Evolutionary conservation across 2,797 vertebrate genomes (phyloP).

Genomic region (Glyptemys insculpta): DNA sequence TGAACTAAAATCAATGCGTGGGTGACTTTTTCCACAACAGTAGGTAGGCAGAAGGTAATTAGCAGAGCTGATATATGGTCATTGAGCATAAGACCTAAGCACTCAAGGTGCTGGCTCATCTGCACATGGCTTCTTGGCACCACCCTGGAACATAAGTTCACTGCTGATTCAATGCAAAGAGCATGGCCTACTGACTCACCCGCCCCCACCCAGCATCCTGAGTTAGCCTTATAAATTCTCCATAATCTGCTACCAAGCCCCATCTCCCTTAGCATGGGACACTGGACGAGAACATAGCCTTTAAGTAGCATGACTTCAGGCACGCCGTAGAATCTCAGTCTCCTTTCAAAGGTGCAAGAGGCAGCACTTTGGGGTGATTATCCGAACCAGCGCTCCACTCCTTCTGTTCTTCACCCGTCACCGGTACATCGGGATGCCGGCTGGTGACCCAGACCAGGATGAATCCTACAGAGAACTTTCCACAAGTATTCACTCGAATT

Average conservation of each 20-base stretch:
- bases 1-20: too few relatives aligned
- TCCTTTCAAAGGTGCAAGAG: neutral
- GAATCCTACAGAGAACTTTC: neutral
- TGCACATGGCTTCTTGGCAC: neutral
- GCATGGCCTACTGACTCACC: neutral
- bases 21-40: too few relatives aligned
- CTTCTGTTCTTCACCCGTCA: neutral
- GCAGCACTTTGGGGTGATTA: neutral
- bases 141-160: neutral
- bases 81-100: neutral
- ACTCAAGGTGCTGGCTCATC: neutral
- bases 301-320: neutral
- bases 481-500: neutral
- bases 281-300: neutral
- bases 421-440: neutral
- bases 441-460: neutral
- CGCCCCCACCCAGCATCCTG: neutral
- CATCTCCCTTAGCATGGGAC: too few relatives aligned
- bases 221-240: neutral
- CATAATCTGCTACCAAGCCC: neutral
- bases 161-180: neutral
- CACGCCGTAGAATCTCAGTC: too few relatives aligned
- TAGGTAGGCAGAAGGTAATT: neutral
- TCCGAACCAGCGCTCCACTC: neutral
- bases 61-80: fast-evolving